Evolutionary conservation across 2,888 invertebrate species (phyloP), one percentile per base, ranked within the genome.

Genomic region (Clepsis dumicolana): DNA sequence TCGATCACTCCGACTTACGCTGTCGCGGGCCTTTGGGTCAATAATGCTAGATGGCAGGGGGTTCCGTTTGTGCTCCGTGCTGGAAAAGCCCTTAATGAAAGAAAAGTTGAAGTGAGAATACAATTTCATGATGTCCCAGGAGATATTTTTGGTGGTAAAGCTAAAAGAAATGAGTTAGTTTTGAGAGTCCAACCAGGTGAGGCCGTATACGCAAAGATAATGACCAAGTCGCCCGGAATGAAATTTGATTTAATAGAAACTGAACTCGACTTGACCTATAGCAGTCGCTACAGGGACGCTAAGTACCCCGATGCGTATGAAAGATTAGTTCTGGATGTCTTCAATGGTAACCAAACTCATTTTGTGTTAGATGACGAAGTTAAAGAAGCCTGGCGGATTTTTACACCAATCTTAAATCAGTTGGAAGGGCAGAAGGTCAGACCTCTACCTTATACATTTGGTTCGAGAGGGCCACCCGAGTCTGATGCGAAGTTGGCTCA

Each of bases 161-260:
- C 97, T 7, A 98, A 98, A 86, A 95, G 99, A 72, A 99, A 99
- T 90, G 99, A 99, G 90, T 93, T 99, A 68, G 99, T 99, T 0
- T 98, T 99, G 77, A 95, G 99, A 74, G 99, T 99, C 0, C 99
- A 99, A 89, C 99, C 99, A 0, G 98, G 99, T 38, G 99, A 99
- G 94, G 99, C 99, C 8, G 95, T 99, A 24, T 99, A 99, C 89
- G 95, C 99, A 72, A 99, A 99, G 93, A 95, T 99, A 94, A 99
- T 99, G 98, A 98, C 98, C 53, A 99, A 99, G 91, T 97, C 97
- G 12, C 99, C 99, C 0, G 99, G 99, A 59, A 99, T 99, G 95
- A 97, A 97, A 57, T 99, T 99, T 86, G 98, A 98, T 76, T 96
- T 99, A 90, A 98, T 99, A 84, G 99, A 99, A 94, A 99, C 99